Evolutionary conservation across 30 jellyfish, hydroid and myxozoan genomes (phyloP), one percentile per base, ranked within the genome.

Genomic region (Aurelia sp.): DNA sequence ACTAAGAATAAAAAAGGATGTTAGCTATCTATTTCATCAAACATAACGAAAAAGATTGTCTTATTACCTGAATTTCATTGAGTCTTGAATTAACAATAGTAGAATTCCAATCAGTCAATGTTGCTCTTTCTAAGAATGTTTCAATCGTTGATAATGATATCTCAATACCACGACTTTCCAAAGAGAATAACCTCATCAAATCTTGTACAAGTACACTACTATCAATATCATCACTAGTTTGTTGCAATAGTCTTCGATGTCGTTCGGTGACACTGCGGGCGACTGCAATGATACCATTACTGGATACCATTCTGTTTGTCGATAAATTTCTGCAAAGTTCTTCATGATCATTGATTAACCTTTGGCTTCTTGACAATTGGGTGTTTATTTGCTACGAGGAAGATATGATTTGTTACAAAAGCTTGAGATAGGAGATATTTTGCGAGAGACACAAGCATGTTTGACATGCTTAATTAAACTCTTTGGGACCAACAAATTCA

Each of bases 31-130:
- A 44, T 44, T 6, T 12, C 0, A 44, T 8, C 55, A 44, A 44
- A 44, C 13, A 44, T 0, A 2, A 44, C 55, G 15, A 44, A 8
- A 40, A 40, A 44, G 15, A 44, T 16, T 44, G 55, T 44, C 55
- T 38, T 38, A 18, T 18, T 33, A 69, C 93, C 93, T 84, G 87
- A 1, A 84, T 65, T 62, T 73, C 87, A 30, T 73, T 84, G 67
- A 84, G 86, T 33, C 68, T 63, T 24, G 80, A 40, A 41, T 72
- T 84, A 19, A 84, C 68, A 13, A 40, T 58, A 17, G 81, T 50
- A 15, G 93, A 84, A 69, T 13, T 84, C 80, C 77, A 41, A 10
- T 84, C 88, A 4, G 87, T n/a, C 31, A 73, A 40, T 5, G 73
- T 30, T 15, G 74, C 44, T 20, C 61, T 68, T 9, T 72, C 74